These are phyloP conservation scores for Dromas ardeola DNA, from an alignment of 2,113 vertebrate genomes.

Conservation along the genomic window DNA sequence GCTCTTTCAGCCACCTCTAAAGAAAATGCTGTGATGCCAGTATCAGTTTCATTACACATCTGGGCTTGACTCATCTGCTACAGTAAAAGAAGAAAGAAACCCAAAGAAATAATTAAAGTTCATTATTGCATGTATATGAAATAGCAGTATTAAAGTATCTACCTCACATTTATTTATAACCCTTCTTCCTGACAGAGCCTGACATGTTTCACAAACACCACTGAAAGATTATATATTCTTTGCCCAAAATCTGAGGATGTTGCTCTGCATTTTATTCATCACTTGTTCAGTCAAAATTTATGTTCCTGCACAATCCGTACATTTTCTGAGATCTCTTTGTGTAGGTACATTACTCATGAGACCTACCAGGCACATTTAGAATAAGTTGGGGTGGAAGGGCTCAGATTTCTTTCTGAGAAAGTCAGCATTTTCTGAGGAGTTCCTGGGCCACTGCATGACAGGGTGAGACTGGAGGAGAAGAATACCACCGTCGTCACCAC, in stretches of 20 bases:
- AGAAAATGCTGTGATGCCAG: slow-evolving; percentile 27
- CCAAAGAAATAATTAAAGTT: slow-evolving; percentile 59
- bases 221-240: slow-evolving; percentile 40
- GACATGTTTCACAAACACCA: slow-evolving; percentile 48
- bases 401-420: background rate
- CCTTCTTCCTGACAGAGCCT: slow-evolving; percentile 53
- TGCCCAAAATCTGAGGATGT: slow-evolving; percentile 34
- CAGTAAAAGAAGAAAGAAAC: slow-evolving; percentile 14
- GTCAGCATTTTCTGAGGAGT: background rate
- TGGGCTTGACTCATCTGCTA: slow-evolving; percentile 56
- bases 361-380: background rate
- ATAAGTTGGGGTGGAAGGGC: background rate
- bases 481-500: background rate
- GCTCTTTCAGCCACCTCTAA: slow-evolving; percentile 25
- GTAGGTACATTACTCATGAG: slow-evolving; percentile 15
- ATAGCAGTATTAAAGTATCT: slow-evolving; percentile 54
- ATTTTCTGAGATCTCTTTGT: background rate
- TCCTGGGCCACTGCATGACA: background rate
- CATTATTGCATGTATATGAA: slow-evolving; percentile 44
- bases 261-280: slow-evolving; percentile 53
- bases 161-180: slow-evolving; percentile 56
- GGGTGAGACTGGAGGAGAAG: background rate
- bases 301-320: background rate
- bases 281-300: slow-evolving; percentile 53
- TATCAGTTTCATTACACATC: slow-evolving; percentile 33